phyloP scores from a whole-genome alignment of 2,888 invertebrate genomes.

The Laspeyria flexula region DNA sequence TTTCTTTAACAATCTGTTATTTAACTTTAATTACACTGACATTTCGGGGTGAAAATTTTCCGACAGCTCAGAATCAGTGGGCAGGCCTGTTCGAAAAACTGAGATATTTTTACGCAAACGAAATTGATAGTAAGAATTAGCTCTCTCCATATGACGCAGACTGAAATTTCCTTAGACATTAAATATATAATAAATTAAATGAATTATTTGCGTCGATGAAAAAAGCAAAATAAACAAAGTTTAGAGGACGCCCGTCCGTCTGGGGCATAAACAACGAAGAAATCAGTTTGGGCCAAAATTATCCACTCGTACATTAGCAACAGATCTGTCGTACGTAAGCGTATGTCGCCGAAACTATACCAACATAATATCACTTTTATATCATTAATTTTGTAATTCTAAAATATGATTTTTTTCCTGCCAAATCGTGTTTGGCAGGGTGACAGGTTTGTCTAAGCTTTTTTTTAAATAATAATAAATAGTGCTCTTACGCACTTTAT shows the following conservation, averaged over 20 bases:
- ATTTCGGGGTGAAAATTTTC: no score
- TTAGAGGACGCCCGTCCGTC: conserved; percentile 41
- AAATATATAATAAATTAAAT: conserved; percentile 10
- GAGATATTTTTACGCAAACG: no score
- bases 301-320: conserved; percentile 41
- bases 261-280: conserved; percentile 33
- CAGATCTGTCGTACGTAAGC: conserved; percentile 18
- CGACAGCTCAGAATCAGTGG: no score
- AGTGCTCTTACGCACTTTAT: no score
- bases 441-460: background rate
- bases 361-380: background rate
- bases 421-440: background rate
- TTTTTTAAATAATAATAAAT: background rate
- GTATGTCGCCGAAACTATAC: conserved; percentile 5
- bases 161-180: background rate
- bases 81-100: no score
- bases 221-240: conserved; percentile 41
- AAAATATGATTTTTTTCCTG: background rate
- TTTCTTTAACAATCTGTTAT: no score
- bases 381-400: background rate
- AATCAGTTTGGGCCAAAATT: conserved; percentile 36
- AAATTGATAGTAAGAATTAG: no score
- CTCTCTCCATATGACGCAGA: no score
- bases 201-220: conserved; percentile 21
- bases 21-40: no score